These are phyloP conservation scores for Catagonus wagneri DNA, from an alignment of 2,113 vertebrate genomes.

Conservation along the genomic window DNA sequence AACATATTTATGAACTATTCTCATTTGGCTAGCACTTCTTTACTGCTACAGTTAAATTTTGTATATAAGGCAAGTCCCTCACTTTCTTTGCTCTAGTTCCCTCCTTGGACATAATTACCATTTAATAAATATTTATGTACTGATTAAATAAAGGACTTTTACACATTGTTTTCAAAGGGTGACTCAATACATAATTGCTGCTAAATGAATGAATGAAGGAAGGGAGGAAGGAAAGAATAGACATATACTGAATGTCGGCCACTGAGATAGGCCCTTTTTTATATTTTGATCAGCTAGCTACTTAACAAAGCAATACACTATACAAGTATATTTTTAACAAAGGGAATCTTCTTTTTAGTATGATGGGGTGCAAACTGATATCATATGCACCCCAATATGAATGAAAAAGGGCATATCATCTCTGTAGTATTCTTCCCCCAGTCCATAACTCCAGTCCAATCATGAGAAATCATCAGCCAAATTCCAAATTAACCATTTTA, in stretches of 20 bases:
- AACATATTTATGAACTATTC: neutral
- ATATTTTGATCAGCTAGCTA: neutral
- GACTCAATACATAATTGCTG: neutral
- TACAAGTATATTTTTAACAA: neutral
- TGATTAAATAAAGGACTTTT: neutral
- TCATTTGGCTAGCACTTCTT: neutral
- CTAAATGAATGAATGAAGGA: neutral
- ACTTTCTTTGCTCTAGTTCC: neutral
- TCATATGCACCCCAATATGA: neutral
- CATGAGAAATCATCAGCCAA: neutral
- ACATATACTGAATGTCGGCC: neutral
- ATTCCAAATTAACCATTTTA: constrained; percentile 5
- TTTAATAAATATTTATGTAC: constrained; percentile 22
- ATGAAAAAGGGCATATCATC: neutral
- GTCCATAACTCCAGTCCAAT: neutral
- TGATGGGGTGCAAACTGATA: neutral
- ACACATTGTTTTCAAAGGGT: neutral
- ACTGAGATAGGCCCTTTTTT: neutral
- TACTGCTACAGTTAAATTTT: constrained; percentile 19
- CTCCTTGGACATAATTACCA: neutral
- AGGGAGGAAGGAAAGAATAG: neutral
- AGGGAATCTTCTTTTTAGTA: neutral
- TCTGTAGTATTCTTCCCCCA: neutral
- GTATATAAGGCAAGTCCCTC: neutral
- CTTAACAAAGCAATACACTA: neutral